phyloP scores from a whole-genome alignment of 2,888 invertebrate species.

The Rhorus exstirpatorius region DNA sequence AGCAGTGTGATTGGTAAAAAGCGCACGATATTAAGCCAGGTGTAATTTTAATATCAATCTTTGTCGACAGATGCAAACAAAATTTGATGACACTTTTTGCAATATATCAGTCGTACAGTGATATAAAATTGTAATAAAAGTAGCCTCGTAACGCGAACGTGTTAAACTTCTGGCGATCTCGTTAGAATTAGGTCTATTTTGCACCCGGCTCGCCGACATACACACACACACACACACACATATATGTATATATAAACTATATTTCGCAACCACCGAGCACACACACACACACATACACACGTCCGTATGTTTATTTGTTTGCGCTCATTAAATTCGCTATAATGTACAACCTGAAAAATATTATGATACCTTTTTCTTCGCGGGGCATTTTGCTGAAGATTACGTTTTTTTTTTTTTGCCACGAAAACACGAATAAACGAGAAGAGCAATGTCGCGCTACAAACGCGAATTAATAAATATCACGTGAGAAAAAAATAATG shows the following conservation, averaged over 20 bases:
- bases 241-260: not conserved
- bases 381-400: not conserved
- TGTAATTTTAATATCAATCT: no score
- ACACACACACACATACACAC: not conserved
- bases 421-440: not conserved
- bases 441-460: not conserved
- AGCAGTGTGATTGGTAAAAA: no score
- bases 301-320: no score
- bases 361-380: slow-evolving; percentile 6
- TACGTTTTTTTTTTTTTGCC: not conserved
- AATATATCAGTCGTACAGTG: no score
- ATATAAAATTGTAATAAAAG: slow-evolving; percentile 33
- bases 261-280: slow-evolving; percentile 13
- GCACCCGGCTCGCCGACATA: slow-evolving; percentile 67
- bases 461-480: not conserved
- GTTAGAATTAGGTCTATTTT: slow-evolving; percentile 70
- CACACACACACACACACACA: not conserved
- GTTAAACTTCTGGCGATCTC: slow-evolving; percentile 54
- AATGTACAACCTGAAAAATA: slow-evolving; percentile 11
- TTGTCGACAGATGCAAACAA: no score
- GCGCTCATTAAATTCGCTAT: not conserved
- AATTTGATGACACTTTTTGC: no score
- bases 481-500: not conserved
- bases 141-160: slow-evolving; percentile 39
- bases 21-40: no score